phyloP scores from a whole-genome alignment of 1,140 invertebrate genomes.

The Maniola jurtina region DNA sequence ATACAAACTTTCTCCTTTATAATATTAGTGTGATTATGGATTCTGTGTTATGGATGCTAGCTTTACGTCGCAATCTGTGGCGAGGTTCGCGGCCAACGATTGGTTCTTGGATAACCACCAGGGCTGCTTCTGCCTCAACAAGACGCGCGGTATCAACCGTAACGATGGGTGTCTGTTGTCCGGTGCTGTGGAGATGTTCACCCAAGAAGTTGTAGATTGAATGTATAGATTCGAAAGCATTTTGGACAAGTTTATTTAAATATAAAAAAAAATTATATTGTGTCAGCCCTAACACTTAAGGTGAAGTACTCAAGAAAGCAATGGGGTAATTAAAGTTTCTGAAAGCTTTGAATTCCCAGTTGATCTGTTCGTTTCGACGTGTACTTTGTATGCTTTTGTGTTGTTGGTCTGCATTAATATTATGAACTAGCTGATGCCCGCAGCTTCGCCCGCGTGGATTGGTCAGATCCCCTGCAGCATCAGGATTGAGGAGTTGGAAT shows the following conservation, averaged over 20 bases:
- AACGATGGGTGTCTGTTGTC: conserved; percentile 77
- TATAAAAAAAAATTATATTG: neutral
- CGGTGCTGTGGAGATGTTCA: conserved; percentile 79
- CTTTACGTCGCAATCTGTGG: too few species aligned
- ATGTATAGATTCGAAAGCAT: too few species aligned
- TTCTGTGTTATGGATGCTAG: too few species aligned
- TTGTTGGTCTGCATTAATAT: neutral
- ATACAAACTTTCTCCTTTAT: too few species aligned
- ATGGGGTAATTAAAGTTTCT: conserved; percentile 12
- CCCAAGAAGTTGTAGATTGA: too few species aligned
- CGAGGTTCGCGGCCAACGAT: conserved; percentile 73
- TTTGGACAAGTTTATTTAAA: too few species aligned
- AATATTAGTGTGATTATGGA: too few species aligned
- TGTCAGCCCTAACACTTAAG: neutral
- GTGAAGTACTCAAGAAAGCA: conserved; percentile 7
- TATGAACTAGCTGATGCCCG: too few species aligned
- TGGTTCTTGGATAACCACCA: conserved; percentile 77
- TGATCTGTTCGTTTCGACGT: conserved; percentile 9
- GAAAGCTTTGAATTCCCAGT: conserved; percentile 12
- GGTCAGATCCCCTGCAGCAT: too few species aligned
- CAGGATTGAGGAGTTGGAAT: too few species aligned
- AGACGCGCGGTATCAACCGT: conserved; percentile 62
- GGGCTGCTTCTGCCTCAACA: conserved; percentile 79
- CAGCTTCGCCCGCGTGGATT: too few species aligned
- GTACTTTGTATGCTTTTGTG: conserved; percentile 4